phyloP scores from a whole-genome alignment of 2,797 vertebrate genomes.

The Phalloptychus januarius region DNA sequence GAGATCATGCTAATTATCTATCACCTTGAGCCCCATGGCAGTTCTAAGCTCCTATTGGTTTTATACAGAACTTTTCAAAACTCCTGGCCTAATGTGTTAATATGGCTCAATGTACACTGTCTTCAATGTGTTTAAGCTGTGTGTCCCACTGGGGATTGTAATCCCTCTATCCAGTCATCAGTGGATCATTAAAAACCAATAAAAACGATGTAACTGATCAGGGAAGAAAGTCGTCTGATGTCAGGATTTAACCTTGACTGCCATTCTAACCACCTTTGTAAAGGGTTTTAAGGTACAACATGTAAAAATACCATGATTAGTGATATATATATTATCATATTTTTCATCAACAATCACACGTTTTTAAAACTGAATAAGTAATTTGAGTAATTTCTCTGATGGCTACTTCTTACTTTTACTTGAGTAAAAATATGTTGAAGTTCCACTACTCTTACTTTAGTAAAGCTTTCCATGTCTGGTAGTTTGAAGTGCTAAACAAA shows the following conservation, averaged over 20 bases:
- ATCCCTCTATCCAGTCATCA: slow-evolving; percentile 6
- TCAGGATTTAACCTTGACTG: neutral
- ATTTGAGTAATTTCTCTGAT: no score
- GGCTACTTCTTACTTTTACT: no score
- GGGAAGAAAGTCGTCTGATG: neutral
- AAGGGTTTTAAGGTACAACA: neutral
- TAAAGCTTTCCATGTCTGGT: no score
- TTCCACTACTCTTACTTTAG: no score
- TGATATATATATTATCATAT: neutral
- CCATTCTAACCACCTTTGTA: neutral
- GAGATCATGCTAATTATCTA: slow-evolving; percentile 58
- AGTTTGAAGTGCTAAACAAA: no score
- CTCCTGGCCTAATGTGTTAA: slow-evolving; percentile 22
- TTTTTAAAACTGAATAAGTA: neutral
- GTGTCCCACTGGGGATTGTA: neutral
- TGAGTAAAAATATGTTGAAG: no score
- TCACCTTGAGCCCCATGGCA: slow-evolving; percentile 41
- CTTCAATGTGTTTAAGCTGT: neutral
- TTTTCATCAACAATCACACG: neutral
- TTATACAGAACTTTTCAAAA: slow-evolving; percentile 17
- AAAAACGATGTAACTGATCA: slow-evolving; percentile 21
- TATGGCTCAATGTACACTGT: slow-evolving; percentile 14
- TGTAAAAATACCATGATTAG: neutral
- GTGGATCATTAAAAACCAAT: slow-evolving; percentile 10
- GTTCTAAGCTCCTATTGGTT: slow-evolving; percentile 20